phyloP scores from a whole-genome alignment of 2,113 vertebrate species.

The Tragelaphus imberbis region DNA sequence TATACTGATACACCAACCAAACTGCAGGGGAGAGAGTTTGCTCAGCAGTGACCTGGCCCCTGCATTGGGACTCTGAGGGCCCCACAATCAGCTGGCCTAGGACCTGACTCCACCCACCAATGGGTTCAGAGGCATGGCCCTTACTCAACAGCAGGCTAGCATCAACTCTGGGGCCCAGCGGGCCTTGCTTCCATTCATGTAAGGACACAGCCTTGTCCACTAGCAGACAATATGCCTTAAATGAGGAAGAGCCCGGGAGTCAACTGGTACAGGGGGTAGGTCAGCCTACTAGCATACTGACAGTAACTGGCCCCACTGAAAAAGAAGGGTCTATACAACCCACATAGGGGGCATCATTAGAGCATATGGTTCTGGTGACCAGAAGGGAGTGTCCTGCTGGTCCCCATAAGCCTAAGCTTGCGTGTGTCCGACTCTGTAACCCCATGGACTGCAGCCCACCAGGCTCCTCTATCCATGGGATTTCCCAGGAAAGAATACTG shows the following conservation, averaged over 20 bases:
- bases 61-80: neutral
- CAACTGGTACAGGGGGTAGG: neutral
- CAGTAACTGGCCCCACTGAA: neutral
- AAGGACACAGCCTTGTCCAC: neutral
- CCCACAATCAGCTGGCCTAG: neutral
- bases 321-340: neutral
- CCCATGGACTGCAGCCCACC: neutral
- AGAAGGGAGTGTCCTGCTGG: neutral
- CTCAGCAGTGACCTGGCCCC: neutral
- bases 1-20: too few relatives aligned
- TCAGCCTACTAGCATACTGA: neutral
- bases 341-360: neutral
- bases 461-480: neutral
- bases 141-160: neutral
- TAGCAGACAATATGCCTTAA: neutral
- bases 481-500: neutral
- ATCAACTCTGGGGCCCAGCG: neutral
- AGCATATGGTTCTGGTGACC: neutral
- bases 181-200: neutral
- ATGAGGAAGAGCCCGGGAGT: neutral
- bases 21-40: neutral
- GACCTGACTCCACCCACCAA: neutral
- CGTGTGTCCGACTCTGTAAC: accelerated
- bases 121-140: neutral
- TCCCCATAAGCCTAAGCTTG: neutral